Evolutionary conservation across 1,140 invertebrate species (phyloP).

Genomic region (Orius laevigatus): DNA sequence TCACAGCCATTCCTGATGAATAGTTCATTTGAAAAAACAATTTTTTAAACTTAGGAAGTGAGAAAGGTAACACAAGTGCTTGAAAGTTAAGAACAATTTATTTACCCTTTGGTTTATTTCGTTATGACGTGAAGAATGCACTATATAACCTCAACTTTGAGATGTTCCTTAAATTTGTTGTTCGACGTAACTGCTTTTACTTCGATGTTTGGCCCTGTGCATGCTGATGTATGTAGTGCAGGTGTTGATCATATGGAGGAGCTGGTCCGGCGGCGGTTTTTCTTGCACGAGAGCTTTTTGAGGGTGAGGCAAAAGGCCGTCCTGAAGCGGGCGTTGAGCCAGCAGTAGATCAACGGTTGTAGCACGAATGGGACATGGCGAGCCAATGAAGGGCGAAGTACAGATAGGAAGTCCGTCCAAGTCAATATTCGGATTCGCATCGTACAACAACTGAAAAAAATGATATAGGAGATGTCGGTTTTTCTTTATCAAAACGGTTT

Average conservation of each 20-base stretch:
- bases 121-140: too few relatives aligned
- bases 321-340: conserved; percentile 59
- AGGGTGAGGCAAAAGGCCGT: conserved; percentile 16
- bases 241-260: conserved; percentile 42
- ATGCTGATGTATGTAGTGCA: conserved; percentile 39
- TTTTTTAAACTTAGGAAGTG: too few relatives aligned
- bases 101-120: too few relatives aligned
- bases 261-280: conserved; percentile 28
- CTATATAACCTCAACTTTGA: too few relatives aligned
- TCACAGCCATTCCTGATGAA: too few relatives aligned
- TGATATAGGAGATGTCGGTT: too few relatives aligned
- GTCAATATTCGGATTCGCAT: too few relatives aligned
- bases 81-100: too few relatives aligned
- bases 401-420: conserved; percentile 49
- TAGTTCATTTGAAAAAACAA: too few relatives aligned
- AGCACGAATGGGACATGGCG: conserved; percentile 81
- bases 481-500: too few relatives aligned
- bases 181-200: conserved; percentile 11
- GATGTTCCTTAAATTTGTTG: conserved; percentile 13
- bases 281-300: conserved; percentile 13
- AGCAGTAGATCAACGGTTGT: conserved; percentile 86
- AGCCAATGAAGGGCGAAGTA: conserved; percentile 70
- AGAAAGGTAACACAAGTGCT: too few relatives aligned
- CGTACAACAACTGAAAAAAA: conserved; percentile 17
- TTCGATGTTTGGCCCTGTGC: conserved; percentile 11